Base-by-base conservation (phyloP, 1,140 invertebrate genomes). In the Orchestia grillus region DNA sequence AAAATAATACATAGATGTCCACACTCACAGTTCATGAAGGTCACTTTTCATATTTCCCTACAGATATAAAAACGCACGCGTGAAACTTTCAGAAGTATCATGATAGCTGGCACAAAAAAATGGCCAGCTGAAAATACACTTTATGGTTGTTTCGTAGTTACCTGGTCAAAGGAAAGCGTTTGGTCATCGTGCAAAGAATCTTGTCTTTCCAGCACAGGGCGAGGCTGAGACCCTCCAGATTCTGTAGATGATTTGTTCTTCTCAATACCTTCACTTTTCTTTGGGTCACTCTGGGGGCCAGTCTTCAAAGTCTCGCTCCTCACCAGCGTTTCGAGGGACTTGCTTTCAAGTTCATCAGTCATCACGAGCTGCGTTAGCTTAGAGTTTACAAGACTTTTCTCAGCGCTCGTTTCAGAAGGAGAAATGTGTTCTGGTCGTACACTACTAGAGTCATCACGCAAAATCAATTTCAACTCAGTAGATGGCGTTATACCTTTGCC, bases 171-270 rank as follows among this genome's bases (percentile, higher is more conserved):
- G 44, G 92, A 94, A 19, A 47, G 43, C 6, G 92, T 94, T 36
- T 44, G 92, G 44, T 94, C 92, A n/a, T 94, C 92, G 44, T 94
- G 92, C 6, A 94, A n/a, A 45, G 92, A 94, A 45, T 94, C 44
- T 44, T 94, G 92, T 40, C 92, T 44, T 44, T 94, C 92, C 16
- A 94, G 36, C 4, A 94, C 92, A 44, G 92, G 92, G 11, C 92
- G 92, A 11, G 92, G 92, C 41, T 94, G 92, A 47, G 92, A 94
- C 40, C 40, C 92, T 23, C 43, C 92, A 47, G 92, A 94, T 16
- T 94, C 92, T 0, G 44, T 45, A 36, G 92, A 94, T 28, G 92
- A 94, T 44, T 44, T 40, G 40, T 11, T 47, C 44, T 47, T 47
- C 44, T 94, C 92, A 23, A 23, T 4, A 44, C 92, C 19, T n/a